Conservation (phyloP, 64 coral and sea anemone species). For the Stichodactyla helianthus region DNA sequence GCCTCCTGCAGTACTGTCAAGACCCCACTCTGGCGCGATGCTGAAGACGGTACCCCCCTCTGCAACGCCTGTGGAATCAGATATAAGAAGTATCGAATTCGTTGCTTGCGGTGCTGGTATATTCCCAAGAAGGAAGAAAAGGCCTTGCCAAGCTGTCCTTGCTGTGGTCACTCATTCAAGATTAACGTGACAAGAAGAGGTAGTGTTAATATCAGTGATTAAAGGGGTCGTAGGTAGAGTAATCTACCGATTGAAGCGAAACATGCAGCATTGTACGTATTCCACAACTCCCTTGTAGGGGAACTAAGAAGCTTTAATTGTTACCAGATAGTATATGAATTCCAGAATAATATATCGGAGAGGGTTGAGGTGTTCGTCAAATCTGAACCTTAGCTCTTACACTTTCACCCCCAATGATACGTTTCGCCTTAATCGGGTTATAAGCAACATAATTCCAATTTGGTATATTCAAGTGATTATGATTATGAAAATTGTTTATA, state of each 20-base stretch:
- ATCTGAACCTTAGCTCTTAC: too few relatives aligned
- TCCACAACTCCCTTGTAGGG: too few relatives aligned
- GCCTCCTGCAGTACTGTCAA: constrained; percentile 86
- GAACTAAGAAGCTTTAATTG: too few relatives aligned
- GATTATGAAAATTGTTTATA: too few relatives aligned
- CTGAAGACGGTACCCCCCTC: constrained; percentile 91
- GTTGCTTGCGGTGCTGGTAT: constrained; percentile 91
- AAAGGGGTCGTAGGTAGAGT: background rate
- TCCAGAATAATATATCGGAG: too few relatives aligned
- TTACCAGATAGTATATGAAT: too few relatives aligned
- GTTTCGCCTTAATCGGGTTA: too few relatives aligned
- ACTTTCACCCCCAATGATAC: too few relatives aligned
- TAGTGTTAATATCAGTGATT: constrained; percentile 30
- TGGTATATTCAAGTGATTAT: too few relatives aligned
- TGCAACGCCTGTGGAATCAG: constrained; percentile 98
- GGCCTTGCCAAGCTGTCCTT: constrained; percentile 66
- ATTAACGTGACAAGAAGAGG: constrained; percentile 52
- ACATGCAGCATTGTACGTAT: background rate
- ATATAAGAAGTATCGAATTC: constrained; percentile 97
- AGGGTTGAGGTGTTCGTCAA: too few relatives aligned
- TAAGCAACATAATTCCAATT: too few relatives aligned
- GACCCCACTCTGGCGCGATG: constrained; percentile 95
- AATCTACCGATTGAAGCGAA: background rate
- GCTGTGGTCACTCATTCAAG: constrained; percentile 80
- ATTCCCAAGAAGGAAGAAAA: constrained; percentile 99